A percentile compares a stretch with the other conserved stretches of the same genome.
Evolutionary conservation across 2,888 invertebrate genomes (phyloP).

Genomic region (Calameuta idolon): DNA sequence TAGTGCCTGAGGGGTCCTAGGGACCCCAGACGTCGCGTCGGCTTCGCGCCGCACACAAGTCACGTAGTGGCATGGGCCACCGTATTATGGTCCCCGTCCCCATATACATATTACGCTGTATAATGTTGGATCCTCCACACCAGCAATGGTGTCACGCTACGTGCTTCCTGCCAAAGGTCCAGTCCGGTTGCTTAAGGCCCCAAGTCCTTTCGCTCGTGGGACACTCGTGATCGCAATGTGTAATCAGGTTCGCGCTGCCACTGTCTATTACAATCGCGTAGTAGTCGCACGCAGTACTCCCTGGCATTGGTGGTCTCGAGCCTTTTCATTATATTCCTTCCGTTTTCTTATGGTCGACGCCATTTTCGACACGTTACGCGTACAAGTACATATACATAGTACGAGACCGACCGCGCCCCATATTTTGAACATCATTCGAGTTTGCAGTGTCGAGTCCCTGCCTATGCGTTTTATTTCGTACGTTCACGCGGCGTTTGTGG

Average conservation of each 20-base stretch:
- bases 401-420: not conserved
- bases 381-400: not conserved
- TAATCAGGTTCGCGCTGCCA: conserved; percentile 58
- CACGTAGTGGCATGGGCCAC: conserved; percentile 56
- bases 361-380: not conserved
- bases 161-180: conserved; percentile 63
- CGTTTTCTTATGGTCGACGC: not conserved
- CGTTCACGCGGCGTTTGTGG: not conserved
- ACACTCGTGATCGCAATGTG: conserved; percentile 65
- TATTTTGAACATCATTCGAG: not conserved
- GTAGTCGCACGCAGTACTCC: not conserved
- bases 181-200: conserved; percentile 57
- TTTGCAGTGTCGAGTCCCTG: not conserved
- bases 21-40: conserved; percentile 4
- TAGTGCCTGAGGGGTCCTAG: conserved; percentile 8
- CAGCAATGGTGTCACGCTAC: conserved; percentile 60
- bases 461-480: not conserved
- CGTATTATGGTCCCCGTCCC: conserved; percentile 50
- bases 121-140: conserved; percentile 41
- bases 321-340: not conserved
- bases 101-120: conserved; percentile 48
- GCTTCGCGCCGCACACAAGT: conserved; percentile 41
- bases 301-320: not conserved
- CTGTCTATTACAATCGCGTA: conserved; percentile 2
- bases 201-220: conserved; percentile 58